Percentiles rank a stretch among this genome's conserved stretches.
Evolutionary conservation across 23 tunicate species (phyloP).

Genomic region (Ascidia mentula): DNA sequence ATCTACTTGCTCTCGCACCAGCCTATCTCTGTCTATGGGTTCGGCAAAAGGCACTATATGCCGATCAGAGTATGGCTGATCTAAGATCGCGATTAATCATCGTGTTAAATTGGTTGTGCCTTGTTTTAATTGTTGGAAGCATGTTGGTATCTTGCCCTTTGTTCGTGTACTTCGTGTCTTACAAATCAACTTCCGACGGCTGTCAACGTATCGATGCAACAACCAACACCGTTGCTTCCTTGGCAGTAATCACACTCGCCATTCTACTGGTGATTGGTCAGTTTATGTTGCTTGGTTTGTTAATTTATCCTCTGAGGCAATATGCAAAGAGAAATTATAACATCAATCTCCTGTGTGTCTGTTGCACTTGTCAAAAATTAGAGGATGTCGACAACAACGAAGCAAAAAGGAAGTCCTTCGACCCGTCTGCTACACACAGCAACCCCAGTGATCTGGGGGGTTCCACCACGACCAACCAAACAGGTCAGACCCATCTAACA

Average conservation of each 20-base stretch:
- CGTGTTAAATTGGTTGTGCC: neutral
- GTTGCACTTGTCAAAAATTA: neutral
- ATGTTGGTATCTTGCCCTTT: neutral
- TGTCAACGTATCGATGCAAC: neutral
- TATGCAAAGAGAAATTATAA: neutral
- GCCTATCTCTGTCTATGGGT: slow-evolving; percentile 1
- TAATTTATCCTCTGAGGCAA: neutral
- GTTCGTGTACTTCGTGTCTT: neutral
- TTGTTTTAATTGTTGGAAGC: slow-evolving; percentile 1
- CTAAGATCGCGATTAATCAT: neutral
- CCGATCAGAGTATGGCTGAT: slow-evolving; percentile 5
- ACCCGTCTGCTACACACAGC: neutral
- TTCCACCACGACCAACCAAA: neutral
- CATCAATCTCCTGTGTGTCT: neutral
- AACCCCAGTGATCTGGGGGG: neutral
- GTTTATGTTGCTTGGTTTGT: neutral
- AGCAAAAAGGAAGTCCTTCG: neutral
- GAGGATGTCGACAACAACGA: neutral
- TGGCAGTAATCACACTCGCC: neutral
- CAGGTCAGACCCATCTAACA: neutral
- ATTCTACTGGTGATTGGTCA: slow-evolving; percentile 2
- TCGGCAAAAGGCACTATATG: neutral
- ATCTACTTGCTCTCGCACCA: neutral
- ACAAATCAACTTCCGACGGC: neutral
- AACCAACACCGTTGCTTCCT: neutral